Evolutionary conservation across 2,113 vertebrate genomes (phyloP).

Genomic region (Pygoscelis adeliae): DNA sequence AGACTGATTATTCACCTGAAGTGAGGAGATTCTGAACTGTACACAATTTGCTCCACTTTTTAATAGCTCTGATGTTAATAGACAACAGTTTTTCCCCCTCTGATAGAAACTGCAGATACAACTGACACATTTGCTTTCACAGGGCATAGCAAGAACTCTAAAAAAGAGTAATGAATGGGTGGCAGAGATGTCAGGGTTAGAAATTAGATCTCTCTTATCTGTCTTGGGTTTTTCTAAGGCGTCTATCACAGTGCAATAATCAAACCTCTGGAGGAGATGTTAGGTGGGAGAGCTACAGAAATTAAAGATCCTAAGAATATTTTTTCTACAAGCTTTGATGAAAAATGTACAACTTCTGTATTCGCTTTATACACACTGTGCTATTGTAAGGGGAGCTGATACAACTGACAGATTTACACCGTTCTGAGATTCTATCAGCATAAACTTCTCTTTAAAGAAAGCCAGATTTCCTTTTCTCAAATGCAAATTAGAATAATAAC

Average conservation of each 20-base stretch:
- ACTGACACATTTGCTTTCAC: constrained; percentile 45
- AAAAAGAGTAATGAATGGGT: constrained; percentile 56
- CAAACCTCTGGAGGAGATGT: background rate
- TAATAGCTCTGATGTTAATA: constrained; percentile 38
- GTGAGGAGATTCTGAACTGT: background rate
- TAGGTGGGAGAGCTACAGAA: constrained; percentile 14
- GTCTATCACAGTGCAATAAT: background rate
- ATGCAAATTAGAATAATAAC: background rate
- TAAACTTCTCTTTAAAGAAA: constrained; percentile 22
- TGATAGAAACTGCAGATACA: constrained; percentile 15
- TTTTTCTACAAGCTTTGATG: background rate
- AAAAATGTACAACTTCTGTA: background rate
- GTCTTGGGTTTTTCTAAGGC: constrained; percentile 37
- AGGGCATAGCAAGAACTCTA: constrained; percentile 14
- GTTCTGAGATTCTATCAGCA: constrained; percentile 17
- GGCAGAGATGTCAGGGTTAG: constrained; percentile 56
- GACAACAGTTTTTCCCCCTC: background rate
- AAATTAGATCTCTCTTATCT: constrained; percentile 62
- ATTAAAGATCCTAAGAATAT: background rate
- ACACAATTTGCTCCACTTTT: background rate
- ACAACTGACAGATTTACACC: background rate
- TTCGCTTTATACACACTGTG: background rate
- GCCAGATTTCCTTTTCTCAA: background rate
- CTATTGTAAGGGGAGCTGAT: background rate
- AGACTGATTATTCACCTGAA: constrained; percentile 26